Evolutionary conservation across 2,797 vertebrate genomes (phyloP).

Genomic region (Sebastes itinus): DNA sequence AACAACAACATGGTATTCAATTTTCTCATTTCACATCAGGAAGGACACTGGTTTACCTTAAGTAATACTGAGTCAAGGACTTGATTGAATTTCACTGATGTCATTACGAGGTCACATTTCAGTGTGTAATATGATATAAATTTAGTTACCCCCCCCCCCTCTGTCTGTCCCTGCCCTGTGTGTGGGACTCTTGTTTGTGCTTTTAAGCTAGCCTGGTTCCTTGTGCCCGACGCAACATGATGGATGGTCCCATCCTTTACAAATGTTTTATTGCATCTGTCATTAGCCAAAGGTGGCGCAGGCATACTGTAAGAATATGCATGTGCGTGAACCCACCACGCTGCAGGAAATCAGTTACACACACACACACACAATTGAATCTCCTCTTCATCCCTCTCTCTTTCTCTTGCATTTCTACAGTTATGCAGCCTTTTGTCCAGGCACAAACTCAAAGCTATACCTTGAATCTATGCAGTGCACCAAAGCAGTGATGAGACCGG

Average conservation of each 20-base stretch:
- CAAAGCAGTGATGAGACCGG: not conserved
- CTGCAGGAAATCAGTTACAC: constrained; percentile 36
- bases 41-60: constrained; percentile 85
- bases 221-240: constrained; percentile 67
- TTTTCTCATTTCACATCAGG: constrained; percentile 82
- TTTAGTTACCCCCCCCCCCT: constrained; percentile 69
- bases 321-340: constrained; percentile 17
- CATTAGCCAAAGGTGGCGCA: constrained; percentile 71
- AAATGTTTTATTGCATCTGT: constrained; percentile 79
- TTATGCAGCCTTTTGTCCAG: constrained; percentile 5
- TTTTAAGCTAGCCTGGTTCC: constrained; percentile 73
- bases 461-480: not conserved
- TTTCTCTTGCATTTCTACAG: not conserved
- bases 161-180: constrained; percentile 43
- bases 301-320: constrained; percentile 52
- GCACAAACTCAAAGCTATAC: constrained; percentile 3
- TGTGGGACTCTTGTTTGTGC: constrained; percentile 67
- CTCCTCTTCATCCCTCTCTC: not conserved
- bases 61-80: constrained; percentile 84
- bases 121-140: constrained; percentile 87
- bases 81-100: constrained; percentile 86
- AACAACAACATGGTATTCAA: constrained; percentile 71
- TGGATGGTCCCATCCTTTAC: constrained; percentile 76
- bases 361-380: constrained; percentile 8
- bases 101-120: constrained; percentile 86